These are phyloP conservation scores for Gymnarchus niloticus DNA, from an alignment of 2,113 vertebrate genomes.

Conservation along the genomic window DNA sequence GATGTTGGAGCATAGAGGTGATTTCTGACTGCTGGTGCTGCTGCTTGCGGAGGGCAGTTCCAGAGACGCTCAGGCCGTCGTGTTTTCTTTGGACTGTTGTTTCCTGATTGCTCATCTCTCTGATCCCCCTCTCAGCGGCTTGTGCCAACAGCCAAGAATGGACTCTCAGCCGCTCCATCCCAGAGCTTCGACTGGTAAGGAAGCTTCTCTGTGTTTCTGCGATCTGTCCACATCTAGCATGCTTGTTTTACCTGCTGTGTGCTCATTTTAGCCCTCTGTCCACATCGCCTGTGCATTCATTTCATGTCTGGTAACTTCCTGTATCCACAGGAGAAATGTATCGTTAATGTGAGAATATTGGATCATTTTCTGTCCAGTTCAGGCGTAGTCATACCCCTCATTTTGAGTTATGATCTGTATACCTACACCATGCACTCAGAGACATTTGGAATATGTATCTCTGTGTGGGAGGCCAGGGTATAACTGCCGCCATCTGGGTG, in stretches of 20 bases:
- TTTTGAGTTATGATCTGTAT: no score
- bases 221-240: not conserved
- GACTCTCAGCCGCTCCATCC: constrained; percentile 78
- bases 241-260: not conserved
- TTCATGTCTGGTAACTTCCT: not conserved
- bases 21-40: not conserved
- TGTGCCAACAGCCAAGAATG: constrained; percentile 93
- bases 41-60: not conserved
- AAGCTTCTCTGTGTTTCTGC: constrained; percentile 34
- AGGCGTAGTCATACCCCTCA: no score
- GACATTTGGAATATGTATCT: not conserved
- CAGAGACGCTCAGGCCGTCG: not conserved
- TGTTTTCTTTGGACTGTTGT: not conserved
- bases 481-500: constrained; percentile 11
- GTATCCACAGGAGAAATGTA: not conserved
- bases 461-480: not conserved
- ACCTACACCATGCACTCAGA: not conserved
- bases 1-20: not conserved
- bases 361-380: no score
- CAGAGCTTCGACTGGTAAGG: constrained; percentile 83
- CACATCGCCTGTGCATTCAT: not conserved
- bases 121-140: constrained; percentile 63
- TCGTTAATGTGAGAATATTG: not conserved
- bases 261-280: not conserved
- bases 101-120: not conserved